Evolutionary conservation across 2,113 vertebrate species (phyloP), one percentile per base, ranked within the genome.

Genomic region (Amazona vittata): DNA sequence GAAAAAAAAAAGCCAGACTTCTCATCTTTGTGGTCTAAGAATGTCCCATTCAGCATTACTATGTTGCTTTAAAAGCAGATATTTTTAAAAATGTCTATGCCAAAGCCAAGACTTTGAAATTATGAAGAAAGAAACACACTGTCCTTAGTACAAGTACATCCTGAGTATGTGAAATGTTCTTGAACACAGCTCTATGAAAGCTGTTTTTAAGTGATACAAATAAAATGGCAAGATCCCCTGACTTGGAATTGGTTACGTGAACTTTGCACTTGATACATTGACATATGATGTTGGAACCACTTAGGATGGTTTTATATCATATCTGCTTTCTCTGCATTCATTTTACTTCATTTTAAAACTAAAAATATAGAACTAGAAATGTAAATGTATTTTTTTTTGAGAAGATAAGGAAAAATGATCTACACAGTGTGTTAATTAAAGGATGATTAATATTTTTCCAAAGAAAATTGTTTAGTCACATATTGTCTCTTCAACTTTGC

Each of bases 31-130:
- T 77, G 46, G 57, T 28, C 2, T 35, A 86, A 46, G 68, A 94
- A 77, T 47, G 31, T 82, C 67, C 71, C 67, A 35, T 80, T 95
- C 76, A 78, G 69, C 68, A n/a, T 64, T 57, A 4, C 82, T 68
- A 0, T 50, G 62, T 55, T 84, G 89, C 55, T 89, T 81, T 75
- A 93, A 83, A 91, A 87, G 55, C 60, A 60, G 67, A 46, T 89
- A 29, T 41, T 73, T 64, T 78, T 5, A 22, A 35, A 78, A 71
- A 69, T 25, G 12, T 47, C 44, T 46, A 5, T 86, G 41, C 25
- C 24, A n/a, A 92, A 70, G 77, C 92, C 82, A 67, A 90, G 76
- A 11, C 83, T 87, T 90, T 80, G 53, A 90, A 82, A 70, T 44
- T 55, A 18, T 35, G 26, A 22, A 89, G 83, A 81, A 78, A 89